Base-by-base conservation (phyloP, 2,113 vertebrate genomes). In the Bostrychus sinensis region DNA sequence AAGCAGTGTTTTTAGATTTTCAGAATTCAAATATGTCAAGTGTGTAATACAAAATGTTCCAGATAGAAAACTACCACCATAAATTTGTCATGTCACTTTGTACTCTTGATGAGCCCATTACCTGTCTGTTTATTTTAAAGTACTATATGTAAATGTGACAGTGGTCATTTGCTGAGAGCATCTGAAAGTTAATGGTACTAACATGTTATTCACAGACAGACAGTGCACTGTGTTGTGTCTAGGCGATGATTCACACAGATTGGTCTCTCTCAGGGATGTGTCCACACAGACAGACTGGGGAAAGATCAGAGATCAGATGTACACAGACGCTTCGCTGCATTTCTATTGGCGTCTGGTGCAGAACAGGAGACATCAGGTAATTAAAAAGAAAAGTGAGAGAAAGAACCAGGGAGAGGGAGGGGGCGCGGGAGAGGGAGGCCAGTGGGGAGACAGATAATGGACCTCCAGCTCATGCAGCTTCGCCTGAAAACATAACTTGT, bases 371-470 rank as follows among this genome's bases (percentile, higher is more conserved):
- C 83, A 84, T 87, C 80, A 81, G 82, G 83, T 90, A 91, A 92
- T 91, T 89, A 91, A 89, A 91, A 88, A 83, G 81, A 86, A 79
- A 85, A 84, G 68, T 75, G 84, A 78, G 78, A 76, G 73, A 80
- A 72, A 56, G 78, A 73, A 74, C 65, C 68, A 30, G 34, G 48
- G 62, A 41, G 66, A 16, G 66, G 36, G 38, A 42, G 58, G 67
- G 77, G 60, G 72, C 70, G 65, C 67, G 72, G 57, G 38, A 76
- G 68, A 59, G 66, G 57, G 59, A 75, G 74, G 83, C 66, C 77
- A 75, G 80, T 72, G 53, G 70, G 63, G 75, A 84, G 64, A 77
- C 59, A 71, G 72, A 85, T 84, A 82, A 89, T 81, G 82, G 80
- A 86, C 73, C 77, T 51, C 48, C 25, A 64, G 76, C 66, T 86